These are phyloP conservation scores for Toxotes jaculatrix DNA, from an alignment of 2,113 vertebrate genomes.

Conservation along the genomic window DNA sequence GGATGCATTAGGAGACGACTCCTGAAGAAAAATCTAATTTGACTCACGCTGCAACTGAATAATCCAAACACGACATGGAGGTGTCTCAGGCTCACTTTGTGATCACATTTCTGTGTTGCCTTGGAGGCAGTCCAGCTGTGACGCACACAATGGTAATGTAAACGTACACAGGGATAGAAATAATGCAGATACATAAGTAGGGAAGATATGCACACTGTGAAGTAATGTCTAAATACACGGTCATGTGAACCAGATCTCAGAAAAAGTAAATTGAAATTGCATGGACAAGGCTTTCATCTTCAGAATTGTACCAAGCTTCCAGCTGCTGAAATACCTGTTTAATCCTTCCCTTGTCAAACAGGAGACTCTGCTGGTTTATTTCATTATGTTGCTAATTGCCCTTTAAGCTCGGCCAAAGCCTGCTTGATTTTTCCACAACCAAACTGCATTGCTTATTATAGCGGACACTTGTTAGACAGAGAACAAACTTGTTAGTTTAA, in stretches of 20 bases:
- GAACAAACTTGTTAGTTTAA: constrained; percentile 18
- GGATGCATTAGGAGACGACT: constrained; percentile 38
- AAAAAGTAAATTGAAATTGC: neutral
- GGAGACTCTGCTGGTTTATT: constrained; percentile 61
- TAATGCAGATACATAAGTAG: neutral
- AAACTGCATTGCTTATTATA: constrained; percentile 21
- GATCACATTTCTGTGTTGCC: constrained; percentile 48
- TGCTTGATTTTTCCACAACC: constrained; percentile 60
- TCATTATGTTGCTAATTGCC: constrained; percentile 58
- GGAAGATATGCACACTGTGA: neutral
- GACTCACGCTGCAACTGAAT: constrained; percentile 22
- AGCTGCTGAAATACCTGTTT: constrained; percentile 33
- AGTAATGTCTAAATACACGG: neutral
- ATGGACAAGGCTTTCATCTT: neutral
- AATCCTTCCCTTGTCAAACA: constrained; percentile 62
- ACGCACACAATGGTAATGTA: neutral
- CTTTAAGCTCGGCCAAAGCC: constrained; percentile 56
- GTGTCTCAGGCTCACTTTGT: constrained; percentile 30
- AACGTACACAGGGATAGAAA: constrained; percentile 8
- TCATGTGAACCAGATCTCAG: neutral
- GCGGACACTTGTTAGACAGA: constrained; percentile 21
- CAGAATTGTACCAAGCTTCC: neutral
- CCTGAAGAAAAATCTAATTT: constrained; percentile 52
- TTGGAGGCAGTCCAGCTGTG: constrained; percentile 32
- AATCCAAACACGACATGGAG: constrained; percentile 27